phyloP scores from a whole-genome alignment of 1,140 invertebrate species.

The Heliconius hermathena region DNA sequence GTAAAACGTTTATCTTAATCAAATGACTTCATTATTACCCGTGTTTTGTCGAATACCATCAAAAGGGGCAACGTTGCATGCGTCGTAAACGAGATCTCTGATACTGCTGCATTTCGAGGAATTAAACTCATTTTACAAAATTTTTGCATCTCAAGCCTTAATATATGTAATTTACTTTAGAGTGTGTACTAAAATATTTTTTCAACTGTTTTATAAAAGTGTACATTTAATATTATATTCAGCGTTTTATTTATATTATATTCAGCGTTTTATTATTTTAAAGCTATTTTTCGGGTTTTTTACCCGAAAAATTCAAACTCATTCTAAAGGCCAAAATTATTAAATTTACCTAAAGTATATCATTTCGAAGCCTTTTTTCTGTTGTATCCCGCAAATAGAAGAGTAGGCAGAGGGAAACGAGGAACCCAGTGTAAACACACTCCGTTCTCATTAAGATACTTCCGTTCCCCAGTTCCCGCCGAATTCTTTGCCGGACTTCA shows the following conservation, averaged over 20 bases:
- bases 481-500: too few species aligned
- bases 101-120: constrained; percentile 66
- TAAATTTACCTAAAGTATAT: too few species aligned
- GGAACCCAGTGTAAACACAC: too few species aligned
- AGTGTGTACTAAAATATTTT: not conserved
- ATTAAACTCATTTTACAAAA: constrained; percentile 53
- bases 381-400: too few species aligned
- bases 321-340: not conserved
- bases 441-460: too few species aligned
- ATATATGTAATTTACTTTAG: not conserved
- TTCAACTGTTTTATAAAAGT: not conserved
- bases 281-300: not conserved
- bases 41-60: constrained; percentile 46
- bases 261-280: not conserved
- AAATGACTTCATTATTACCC: constrained; percentile 42
- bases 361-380: too few species aligned
- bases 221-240: not conserved
- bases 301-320: too few species aligned
- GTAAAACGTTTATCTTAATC: constrained; percentile 51
- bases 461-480: too few species aligned
- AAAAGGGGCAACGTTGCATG: constrained; percentile 66
- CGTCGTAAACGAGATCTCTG: constrained; percentile 60
- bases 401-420: too few species aligned
- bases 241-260: not conserved
- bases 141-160: constrained; percentile 50